These are phyloP conservation scores for Leucophenga montana DNA, from an alignment of 2,888 invertebrate genomes.

Conservation along the genomic window DNA sequence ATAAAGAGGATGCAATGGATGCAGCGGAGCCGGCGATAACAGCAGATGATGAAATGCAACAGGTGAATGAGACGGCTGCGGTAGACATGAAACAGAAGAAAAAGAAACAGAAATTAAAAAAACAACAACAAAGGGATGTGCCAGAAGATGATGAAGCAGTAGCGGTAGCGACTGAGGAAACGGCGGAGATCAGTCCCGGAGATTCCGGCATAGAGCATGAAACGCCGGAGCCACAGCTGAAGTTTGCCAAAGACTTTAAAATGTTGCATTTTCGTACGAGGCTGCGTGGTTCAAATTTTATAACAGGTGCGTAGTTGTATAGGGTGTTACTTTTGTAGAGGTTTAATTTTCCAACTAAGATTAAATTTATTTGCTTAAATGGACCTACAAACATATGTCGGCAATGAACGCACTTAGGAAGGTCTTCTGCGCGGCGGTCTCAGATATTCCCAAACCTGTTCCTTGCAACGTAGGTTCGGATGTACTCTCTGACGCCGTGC, in stretches of 20 bases:
- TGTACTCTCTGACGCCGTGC: too few relatives aligned
- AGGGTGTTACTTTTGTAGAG: too few relatives aligned
- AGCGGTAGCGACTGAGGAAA: conserved; percentile 1
- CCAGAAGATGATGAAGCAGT: not conserved
- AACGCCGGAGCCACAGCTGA: conserved; percentile 42
- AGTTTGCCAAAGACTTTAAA: conserved; percentile 74
- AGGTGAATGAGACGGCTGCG: not conserved
- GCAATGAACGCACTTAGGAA: too few relatives aligned
- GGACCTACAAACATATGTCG: too few relatives aligned
- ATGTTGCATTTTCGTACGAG: conserved; percentile 78
- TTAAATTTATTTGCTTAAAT: too few relatives aligned
- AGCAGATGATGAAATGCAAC: not conserved
- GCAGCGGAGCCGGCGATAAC: too few relatives aligned
- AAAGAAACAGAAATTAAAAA: not conserved
- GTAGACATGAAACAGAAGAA: not conserved
- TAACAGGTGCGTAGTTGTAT: conserved; percentile 75
- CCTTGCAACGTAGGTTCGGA: too few relatives aligned
- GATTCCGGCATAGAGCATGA: conserved; percentile 61
- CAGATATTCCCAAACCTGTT: too few relatives aligned
- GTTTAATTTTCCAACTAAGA: too few relatives aligned
- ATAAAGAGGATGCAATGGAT: not conserved
- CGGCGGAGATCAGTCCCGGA: conserved; percentile 52
- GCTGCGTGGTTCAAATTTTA: conserved; percentile 75
- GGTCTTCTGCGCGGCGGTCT: too few relatives aligned
- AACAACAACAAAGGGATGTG: not conserved